phyloP scores from a whole-genome alignment of 1,140 invertebrate species.

The Drosophila sturtevanti region DNA sequence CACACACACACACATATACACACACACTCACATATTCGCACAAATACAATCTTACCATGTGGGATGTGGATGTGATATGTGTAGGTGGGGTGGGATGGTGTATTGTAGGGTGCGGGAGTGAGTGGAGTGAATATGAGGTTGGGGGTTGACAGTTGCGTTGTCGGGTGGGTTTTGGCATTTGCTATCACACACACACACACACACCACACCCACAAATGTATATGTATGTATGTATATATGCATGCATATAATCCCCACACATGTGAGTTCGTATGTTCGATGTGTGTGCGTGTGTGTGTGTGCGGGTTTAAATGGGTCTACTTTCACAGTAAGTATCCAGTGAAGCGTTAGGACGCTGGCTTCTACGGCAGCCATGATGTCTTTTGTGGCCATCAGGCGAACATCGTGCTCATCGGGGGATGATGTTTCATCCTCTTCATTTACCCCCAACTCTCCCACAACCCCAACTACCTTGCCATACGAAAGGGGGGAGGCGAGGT shows the following conservation, averaged over 20 bases:
- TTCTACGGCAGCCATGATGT: conserved; percentile 71
- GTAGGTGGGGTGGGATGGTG: neutral
- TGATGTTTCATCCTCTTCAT: conserved; percentile 40
- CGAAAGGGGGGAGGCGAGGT: conserved; percentile 16
- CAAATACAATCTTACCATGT: neutral
- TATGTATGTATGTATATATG: conserved; percentile 18
- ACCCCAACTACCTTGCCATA: neutral
- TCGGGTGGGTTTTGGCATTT: conserved; percentile 74
- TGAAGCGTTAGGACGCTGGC: conserved; percentile 73
- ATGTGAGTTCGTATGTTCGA: conserved; percentile 31
- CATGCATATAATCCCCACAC: conserved; percentile 26
- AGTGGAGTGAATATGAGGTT: conserved; percentile 22
- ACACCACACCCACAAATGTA: conserved; percentile 22
- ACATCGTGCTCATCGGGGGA: conserved; percentile 51
- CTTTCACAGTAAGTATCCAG: conserved; percentile 76
- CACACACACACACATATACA: conserved; percentile 32
- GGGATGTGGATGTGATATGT: conserved; percentile 21
- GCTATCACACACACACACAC: conserved; percentile 65
- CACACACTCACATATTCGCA: neutral
- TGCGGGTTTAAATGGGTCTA: conserved; percentile 70
- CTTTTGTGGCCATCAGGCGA: conserved; percentile 75
- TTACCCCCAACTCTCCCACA: neutral
- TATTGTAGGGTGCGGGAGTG: conserved; percentile 24
- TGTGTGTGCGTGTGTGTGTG: conserved; percentile 31
- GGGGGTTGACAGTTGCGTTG: conserved; percentile 39